Evolutionary conservation across 2,113 vertebrate species (phyloP).

Genomic region (Vimba vimba): DNA sequence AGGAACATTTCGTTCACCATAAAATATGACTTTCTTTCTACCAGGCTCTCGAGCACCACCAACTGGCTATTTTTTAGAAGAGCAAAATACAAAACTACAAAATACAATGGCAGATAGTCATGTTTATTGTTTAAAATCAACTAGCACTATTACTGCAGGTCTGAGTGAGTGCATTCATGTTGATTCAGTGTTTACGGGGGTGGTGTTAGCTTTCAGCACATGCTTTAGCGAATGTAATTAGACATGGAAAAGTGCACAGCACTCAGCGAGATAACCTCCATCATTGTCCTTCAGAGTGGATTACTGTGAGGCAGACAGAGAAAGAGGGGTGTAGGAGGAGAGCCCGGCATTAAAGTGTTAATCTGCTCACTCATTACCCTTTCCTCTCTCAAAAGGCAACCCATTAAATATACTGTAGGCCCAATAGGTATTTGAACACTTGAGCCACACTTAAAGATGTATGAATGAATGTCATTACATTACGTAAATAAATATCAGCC

Average conservation of each 20-base stretch:
- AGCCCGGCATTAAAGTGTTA: constrained; percentile 56
- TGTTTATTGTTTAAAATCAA: background rate
- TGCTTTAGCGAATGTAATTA: constrained; percentile 38
- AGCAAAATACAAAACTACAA: background rate
- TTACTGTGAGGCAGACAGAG: constrained; percentile 20
- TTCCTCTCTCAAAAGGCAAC: constrained; percentile 51
- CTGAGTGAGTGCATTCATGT: background rate
- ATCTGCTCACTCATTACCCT: constrained; percentile 50
- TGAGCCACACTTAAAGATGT: background rate
- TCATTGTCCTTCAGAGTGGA: constrained; percentile 2
- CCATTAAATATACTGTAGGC: constrained; percentile 44
- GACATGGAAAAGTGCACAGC: constrained; percentile 19
- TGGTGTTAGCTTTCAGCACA: constrained; percentile 33
- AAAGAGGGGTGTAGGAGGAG: constrained; percentile 10
- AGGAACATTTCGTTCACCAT: too few relatives aligned
- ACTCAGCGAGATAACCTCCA: constrained; percentile 17
- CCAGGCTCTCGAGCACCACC: too few relatives aligned
- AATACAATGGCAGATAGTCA: background rate
- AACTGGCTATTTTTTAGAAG: too few relatives aligned
- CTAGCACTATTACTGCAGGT: background rate
- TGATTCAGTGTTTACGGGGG: background rate
- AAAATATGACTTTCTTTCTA: too few relatives aligned
- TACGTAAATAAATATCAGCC: background rate
- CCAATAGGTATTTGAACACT: constrained; percentile 27
- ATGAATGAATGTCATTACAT: background rate